Evolutionary conservation across 2,113 vertebrate genomes (phyloP).

Genomic region (Chloebia gouldiae): DNA sequence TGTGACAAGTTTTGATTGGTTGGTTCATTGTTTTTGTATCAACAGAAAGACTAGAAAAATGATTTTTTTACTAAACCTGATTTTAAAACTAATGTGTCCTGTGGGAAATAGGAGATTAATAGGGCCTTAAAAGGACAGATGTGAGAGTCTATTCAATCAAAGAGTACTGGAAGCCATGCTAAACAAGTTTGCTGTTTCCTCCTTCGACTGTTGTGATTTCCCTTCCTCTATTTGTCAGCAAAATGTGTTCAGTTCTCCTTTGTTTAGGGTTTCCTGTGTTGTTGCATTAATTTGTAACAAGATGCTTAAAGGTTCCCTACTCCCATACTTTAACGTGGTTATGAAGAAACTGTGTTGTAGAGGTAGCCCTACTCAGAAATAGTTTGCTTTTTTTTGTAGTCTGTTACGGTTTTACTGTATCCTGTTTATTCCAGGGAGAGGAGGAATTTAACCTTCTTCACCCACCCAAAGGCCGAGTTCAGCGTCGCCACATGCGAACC

Average conservation of each 20-base stretch:
- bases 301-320: background rate
- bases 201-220: background rate
- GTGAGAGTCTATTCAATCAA: background rate
- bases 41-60: background rate
- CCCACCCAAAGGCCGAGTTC: constrained; percentile 69
- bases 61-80: background rate
- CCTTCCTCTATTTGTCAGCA: background rate
- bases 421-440: constrained; percentile 65
- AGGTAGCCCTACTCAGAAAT: background rate
- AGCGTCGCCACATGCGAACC: constrained; percentile 87
- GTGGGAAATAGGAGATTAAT: background rate
- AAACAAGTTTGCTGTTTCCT: background rate
- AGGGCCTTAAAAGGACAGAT: background rate
- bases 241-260: background rate
- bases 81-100: background rate
- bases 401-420: background rate
- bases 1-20: background rate
- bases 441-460: constrained; percentile 77
- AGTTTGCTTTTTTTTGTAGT: background rate
- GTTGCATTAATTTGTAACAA: background rate
- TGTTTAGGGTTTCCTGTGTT: background rate
- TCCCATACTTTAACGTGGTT: fast-evolving
- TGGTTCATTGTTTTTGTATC: background rate
- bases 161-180: background rate
- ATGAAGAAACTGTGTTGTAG: background rate